phyloP scores from a whole-genome alignment of 2,113 vertebrate genomes.

The Zootoca vivipara region DNA sequence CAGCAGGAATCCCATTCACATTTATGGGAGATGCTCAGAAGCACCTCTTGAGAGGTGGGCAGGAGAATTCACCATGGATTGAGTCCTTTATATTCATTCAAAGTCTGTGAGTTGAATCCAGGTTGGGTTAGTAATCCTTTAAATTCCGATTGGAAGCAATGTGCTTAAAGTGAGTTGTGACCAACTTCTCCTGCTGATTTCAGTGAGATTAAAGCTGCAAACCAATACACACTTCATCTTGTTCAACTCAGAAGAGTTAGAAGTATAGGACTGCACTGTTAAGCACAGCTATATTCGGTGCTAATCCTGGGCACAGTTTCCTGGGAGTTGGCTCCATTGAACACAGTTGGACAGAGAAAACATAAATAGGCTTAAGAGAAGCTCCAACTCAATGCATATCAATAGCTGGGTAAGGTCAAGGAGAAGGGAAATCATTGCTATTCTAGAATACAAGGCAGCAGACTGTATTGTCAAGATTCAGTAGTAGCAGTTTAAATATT shows the following conservation, averaged over 20 bases:
- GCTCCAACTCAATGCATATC: not conserved
- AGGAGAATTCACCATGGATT: not conserved
- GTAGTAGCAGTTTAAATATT: not conserved
- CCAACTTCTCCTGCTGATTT: too few species aligned
- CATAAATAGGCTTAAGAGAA: too few species aligned
- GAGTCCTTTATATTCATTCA: not conserved
- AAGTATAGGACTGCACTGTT: not conserved
- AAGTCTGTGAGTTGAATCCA: not conserved
- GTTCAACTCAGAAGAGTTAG: not conserved
- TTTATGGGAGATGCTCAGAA: not conserved
- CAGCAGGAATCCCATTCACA: conserved; percentile 21
- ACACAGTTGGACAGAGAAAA: not conserved
- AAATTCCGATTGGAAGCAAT: too few species aligned
- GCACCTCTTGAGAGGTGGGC: not conserved
- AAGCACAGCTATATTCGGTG: not conserved
- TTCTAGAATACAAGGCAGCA: conserved; percentile 13
- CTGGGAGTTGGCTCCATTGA: too few species aligned
- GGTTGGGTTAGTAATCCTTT: too few species aligned
- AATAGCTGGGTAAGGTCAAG: conserved; percentile 16
- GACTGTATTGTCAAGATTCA: conserved; percentile 34
- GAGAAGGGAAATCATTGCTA: conserved; percentile 1
- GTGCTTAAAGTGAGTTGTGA: too few species aligned
- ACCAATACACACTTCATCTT: not conserved
- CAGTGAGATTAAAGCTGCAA: not conserved
- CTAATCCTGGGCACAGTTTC: too few species aligned